Conservation (phyloP, 2,888 invertebrate species). For the Protonemura montana region DNA sequence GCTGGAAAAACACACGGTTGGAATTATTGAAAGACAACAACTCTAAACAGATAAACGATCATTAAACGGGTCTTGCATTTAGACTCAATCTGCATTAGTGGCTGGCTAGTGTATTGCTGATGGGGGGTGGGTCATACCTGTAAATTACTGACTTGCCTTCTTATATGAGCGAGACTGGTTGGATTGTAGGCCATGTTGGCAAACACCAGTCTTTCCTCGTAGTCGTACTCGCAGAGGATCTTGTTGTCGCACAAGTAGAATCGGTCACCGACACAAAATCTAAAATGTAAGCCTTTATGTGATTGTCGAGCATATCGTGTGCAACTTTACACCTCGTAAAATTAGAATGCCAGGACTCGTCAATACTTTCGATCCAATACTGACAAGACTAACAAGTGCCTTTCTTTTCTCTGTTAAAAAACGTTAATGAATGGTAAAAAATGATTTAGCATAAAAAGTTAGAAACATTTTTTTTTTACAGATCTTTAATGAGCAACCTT, state of each 20-base stretch:
- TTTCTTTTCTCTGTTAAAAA: too few relatives aligned
- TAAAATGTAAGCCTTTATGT: slow-evolving; percentile 57
- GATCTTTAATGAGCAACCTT: too few relatives aligned
- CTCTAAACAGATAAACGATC: neutral
- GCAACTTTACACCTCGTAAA: too few relatives aligned
- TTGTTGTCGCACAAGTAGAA: slow-evolving; percentile 94
- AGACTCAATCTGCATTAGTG: neutral
- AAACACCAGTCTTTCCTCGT: slow-evolving; percentile 89
- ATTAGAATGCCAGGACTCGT: too few relatives aligned
- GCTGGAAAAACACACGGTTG: slow-evolving; percentile 57
- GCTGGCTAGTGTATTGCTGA: slow-evolving; percentile 35
- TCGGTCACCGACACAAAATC: slow-evolving; percentile 94
- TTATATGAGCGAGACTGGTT: slow-evolving; percentile 84
- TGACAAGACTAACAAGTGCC: too few relatives aligned
- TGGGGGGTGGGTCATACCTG: slow-evolving; percentile 55
- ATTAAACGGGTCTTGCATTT: neutral
- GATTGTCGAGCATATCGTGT: too few relatives aligned
- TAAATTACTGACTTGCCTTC: slow-evolving; percentile 80
- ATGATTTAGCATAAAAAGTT: too few relatives aligned
- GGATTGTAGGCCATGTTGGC: slow-evolving; percentile 89
- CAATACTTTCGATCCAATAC: too few relatives aligned
- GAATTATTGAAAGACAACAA: neutral
- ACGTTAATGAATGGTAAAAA: too few relatives aligned
- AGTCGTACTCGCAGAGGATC: slow-evolving; percentile 93
- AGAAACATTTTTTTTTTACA: too few relatives aligned